A percentile compares a stretch with the other conserved stretches of the same genome.
phyloP scores from a whole-genome alignment of 2,797 vertebrate genomes.

The Delichon dasypus region DNA sequence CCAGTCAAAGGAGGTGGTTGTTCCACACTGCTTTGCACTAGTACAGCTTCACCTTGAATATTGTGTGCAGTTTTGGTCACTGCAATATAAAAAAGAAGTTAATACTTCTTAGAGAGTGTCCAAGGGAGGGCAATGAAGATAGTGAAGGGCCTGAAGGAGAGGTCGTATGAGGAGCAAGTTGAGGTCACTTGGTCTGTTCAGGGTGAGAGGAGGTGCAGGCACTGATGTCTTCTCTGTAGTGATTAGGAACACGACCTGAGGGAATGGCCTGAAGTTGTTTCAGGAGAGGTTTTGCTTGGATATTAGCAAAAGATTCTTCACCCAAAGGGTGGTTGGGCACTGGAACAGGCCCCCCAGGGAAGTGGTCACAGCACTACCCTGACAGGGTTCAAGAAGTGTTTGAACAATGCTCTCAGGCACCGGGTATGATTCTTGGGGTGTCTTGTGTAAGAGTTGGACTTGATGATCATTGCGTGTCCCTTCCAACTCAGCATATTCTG shows the following conservation, averaged over 20 bases:
- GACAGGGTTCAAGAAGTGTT: neutral
- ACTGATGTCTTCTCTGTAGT: neutral
- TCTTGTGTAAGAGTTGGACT: neutral
- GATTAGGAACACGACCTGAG: neutral
- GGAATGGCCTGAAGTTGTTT: neutral
- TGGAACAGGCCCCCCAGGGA: neutral
- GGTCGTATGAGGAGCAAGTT: rapidly evolving
- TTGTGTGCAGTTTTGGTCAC: neutral
- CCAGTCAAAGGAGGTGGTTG: neutral
- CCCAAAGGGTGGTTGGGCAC: neutral
- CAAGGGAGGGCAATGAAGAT: neutral
- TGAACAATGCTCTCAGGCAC: neutral
- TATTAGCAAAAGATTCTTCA: neutral
- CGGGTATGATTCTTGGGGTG: neutral
- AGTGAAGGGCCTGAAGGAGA: neutral
- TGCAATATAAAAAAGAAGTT: neutral
- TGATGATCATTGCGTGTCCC: no score
- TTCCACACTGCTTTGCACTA: neutral
- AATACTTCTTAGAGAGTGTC: neutral
- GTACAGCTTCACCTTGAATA: neutral
- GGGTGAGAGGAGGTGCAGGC: neutral
- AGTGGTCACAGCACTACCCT: neutral
- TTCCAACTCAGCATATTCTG: neutral
- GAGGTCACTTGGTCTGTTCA: neutral
- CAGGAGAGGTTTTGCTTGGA: neutral